Evolutionary conservation across 2,888 invertebrate species (phyloP), one percentile per base, ranked within the genome.

Genomic region (Drosophila pseudotalamancana): DNA sequence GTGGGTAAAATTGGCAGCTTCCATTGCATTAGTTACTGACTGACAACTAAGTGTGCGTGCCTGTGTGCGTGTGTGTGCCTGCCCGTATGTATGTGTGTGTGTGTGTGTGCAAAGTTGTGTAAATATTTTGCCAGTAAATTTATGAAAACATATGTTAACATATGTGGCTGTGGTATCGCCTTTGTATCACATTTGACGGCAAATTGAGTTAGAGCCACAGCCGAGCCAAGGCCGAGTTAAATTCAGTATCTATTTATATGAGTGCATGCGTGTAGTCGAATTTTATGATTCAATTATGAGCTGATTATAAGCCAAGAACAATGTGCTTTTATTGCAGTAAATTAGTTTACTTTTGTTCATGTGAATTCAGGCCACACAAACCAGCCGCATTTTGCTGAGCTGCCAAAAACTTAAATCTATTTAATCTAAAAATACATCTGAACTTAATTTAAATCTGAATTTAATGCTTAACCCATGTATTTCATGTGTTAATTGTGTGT

Each of bases 1-100:
- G 45, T 67, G 65, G 62, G 40, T 66, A 31, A 65, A 59, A 60
- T 72, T 76, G 72, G 62, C 77, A 76, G 67, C 60, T 82, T 50
- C 18, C 66, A 59, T 57, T 66, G 72, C 66, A 81, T 68, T 80
- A 84, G 64, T 61, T 62, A 39, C 49, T 23, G 14, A 39, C 34
- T 29, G 18, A 35, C 57, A 55, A 34, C 49, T 54, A 50, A 54
- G 39, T 18, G 45, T 27, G 6, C 9, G 14, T 34, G 19, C n/a
- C 21, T 31, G 43, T 12, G 39, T 6, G 23, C 27, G 27, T 16
- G 12, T 31, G 21, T 35, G 21, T n/a, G n/a, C n/a, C n/a, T n/a
- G n/a, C n/a, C 21, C 27, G 43, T 12, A 35, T 6, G 23, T 31
- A 23, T 16, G 12, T 21, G 16, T 27, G 19, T 9, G 29, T 9